Base-by-base conservation (phyloP, 2,113 vertebrate species). In the Gymnocephalus cernua region DNA sequence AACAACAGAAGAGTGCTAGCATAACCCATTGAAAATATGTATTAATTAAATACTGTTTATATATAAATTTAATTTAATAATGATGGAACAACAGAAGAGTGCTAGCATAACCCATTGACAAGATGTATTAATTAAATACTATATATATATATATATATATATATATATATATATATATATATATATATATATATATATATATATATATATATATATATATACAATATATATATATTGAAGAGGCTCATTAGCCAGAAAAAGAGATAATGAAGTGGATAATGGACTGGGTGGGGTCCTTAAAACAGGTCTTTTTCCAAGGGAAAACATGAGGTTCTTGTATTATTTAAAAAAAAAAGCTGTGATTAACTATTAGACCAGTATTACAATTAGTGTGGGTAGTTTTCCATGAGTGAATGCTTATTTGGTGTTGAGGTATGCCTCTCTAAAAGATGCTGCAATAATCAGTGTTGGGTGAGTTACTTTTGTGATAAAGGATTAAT, bases 261-360 rank as follows among this genome's bases (percentile, higher is more conserved):
- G 25, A 23, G 23, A 66, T 77, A 59, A 77, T 61, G 23, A 84
- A 29, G 16, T 63, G n/a, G 10, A 63, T 18, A 64, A 57, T 56
- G 21, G 16, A 59, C 35, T n/a, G 7, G 67, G 29, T 53, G 63
- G 21, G 38, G 35, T 64, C 53, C 81, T 67, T 67, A 56, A 21
- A 59, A 14, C 41, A 19, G 41, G 51, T 32, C 3, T 25, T 27
- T 29, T 62, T 62, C 47, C 21, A 32, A 16, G 10, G 29, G 16
- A 29, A 63, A 66, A 75, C 18, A 45, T 19, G 6, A 11, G 4
- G 32, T 54, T 48, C 6, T 2, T 35, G 1, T 35, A 27, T 64
- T 35, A 21, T 44, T 53, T 64, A n/a, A n/a, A n/a, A n/a, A n/a
- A n/a, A 48, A 23, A 62, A 63, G 41, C 38, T 56, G 1, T 48